Conservation (phyloP, 2,888 invertebrate species). For the Phrixothrix hirtus region DNA sequence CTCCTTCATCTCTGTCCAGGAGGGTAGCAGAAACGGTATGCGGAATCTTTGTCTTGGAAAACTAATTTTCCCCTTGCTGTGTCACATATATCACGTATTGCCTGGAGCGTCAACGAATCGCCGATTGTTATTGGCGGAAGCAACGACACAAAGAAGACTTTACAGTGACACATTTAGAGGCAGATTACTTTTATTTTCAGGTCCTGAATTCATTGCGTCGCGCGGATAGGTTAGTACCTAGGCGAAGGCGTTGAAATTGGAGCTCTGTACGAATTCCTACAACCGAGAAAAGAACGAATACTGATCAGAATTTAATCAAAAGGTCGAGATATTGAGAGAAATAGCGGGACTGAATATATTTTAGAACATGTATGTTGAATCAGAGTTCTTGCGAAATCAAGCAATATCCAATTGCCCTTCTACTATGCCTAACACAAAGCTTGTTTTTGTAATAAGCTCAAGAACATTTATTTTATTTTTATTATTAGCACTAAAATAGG, state of each 20-base stretch:
- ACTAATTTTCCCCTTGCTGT: constrained; percentile 55
- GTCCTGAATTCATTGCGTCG: constrained; percentile 43
- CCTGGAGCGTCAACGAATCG: constrained; percentile 43
- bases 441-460: constrained; percentile 1
- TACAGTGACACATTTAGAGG: constrained; percentile 58
- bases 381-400: constrained; percentile 43
- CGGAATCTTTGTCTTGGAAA: constrained; percentile 46
- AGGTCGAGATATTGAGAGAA: constrained; percentile 48
- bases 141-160: constrained; percentile 58
- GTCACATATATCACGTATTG: constrained; percentile 58
- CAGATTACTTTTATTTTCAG: constrained; percentile 58
- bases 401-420: constrained; percentile 24
- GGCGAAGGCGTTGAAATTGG: constrained; percentile 39
- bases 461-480: constrained; percentile 2
- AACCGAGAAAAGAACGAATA: constrained; percentile 41
- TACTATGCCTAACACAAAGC: constrained; percentile 4
- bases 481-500: background rate
- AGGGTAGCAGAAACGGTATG: constrained; percentile 26
- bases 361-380: constrained; percentile 44
- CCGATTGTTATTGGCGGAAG: constrained; percentile 53
- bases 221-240: constrained; percentile 41
- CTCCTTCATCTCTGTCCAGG: constrained; percentile 16
- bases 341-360: constrained; percentile 44
- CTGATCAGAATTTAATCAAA: constrained; percentile 56
- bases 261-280: constrained; percentile 44